These are phyloP conservation scores for Sander lucioperca DNA, from an alignment of 2,113 vertebrate species.

Conservation along the genomic window DNA sequence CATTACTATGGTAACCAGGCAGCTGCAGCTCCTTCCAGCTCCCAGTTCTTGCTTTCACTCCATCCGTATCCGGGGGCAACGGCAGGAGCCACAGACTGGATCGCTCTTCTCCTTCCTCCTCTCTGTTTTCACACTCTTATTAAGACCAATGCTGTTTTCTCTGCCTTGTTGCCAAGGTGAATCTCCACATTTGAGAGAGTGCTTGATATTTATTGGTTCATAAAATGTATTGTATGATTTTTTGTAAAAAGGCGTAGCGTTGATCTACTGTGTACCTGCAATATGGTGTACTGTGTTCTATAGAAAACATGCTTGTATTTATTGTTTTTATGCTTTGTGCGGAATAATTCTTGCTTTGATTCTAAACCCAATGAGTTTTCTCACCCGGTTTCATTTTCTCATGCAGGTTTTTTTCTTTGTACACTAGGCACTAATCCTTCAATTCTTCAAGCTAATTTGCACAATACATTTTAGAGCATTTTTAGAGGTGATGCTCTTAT, in stretches of 20 bases:
- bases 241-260: not conserved
- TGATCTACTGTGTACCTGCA: not conserved
- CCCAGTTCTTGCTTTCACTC: conserved; percentile 83
- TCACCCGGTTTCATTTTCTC: not conserved
- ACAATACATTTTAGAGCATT: not conserved
- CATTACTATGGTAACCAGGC: conserved; percentile 89
- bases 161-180: conserved; percentile 55
- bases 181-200: conserved; percentile 29
- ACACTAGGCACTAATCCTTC: not conserved
- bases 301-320: conserved; percentile 3
- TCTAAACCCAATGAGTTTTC: not conserved
- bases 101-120: conserved; percentile 63
- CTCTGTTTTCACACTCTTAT: conserved; percentile 47
- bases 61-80: conserved; percentile 90
- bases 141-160: conserved; percentile 43
- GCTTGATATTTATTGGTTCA: conserved; percentile 34
- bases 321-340: not conserved
- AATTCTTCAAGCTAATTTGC: conserved; percentile 3
- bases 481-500: not conserved
- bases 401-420: not conserved
- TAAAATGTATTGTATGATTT: conserved; percentile 12
- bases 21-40: conserved; percentile 81
- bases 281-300: not conserved
- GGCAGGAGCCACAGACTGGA: conserved; percentile 83
- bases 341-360: conserved; percentile 26